These are phyloP conservation scores for Uria aalge DNA, from an alignment of 2,113 vertebrate species.

Conservation along the genomic window DNA sequence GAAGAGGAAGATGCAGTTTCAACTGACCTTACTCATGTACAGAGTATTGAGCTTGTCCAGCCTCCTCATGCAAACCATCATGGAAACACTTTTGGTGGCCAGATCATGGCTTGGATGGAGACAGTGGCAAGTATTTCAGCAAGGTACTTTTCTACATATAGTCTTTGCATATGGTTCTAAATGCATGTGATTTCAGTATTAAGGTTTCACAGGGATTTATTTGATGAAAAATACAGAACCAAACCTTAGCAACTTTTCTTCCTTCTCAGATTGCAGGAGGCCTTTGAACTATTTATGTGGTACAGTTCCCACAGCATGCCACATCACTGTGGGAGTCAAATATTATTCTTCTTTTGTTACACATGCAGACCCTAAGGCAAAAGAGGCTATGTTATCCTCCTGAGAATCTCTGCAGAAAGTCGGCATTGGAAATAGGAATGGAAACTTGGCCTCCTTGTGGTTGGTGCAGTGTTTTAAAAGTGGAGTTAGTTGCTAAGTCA, in stretches of 20 bases:
- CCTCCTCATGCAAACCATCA: conserved; percentile 83
- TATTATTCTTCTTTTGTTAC: neutral
- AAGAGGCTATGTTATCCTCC: neutral
- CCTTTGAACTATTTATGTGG: neutral
- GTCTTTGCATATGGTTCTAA: neutral
- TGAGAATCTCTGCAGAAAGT: neutral
- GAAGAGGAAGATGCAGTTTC: conserved; percentile 49
- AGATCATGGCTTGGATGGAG: conserved; percentile 88
- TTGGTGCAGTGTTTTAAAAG: neutral
- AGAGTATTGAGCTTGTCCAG: conserved; percentile 82
- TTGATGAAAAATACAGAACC: neutral
- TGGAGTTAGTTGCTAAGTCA: neutral
- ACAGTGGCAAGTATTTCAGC: conserved; percentile 79
- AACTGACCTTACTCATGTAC: conserved; percentile 65
- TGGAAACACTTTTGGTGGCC: conserved; percentile 81
- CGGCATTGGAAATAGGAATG: neutral
- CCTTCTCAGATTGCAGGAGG: neutral
- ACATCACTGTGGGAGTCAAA: neutral
- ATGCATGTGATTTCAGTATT: neutral
- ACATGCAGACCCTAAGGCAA: neutral
- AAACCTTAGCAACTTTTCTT: neutral
- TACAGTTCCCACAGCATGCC: neutral
- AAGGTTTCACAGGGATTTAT: neutral
- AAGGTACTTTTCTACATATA: conserved; percentile 62
- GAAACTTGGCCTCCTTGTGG: neutral